Conservation (phyloP, 1,140 invertebrate species). For the Zaprionus davidi region DNA sequence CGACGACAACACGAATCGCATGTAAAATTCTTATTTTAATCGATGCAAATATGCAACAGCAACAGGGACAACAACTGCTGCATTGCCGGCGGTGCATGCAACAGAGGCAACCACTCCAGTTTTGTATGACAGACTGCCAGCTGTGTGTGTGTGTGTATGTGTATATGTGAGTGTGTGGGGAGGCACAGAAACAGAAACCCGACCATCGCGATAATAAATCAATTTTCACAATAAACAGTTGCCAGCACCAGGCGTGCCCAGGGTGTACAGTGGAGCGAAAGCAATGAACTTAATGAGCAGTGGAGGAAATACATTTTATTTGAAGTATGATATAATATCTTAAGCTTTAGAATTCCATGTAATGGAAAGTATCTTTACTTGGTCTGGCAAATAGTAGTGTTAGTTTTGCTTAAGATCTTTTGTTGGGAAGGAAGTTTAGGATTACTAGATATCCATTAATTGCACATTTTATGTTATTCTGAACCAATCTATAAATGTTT, state of each 20-base stretch:
- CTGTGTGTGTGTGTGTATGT: constrained; percentile 16
- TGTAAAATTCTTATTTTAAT: constrained; percentile 83
- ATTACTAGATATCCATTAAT: no score
- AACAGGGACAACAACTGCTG: constrained; percentile 37
- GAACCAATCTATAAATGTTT: no score
- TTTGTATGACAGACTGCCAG: constrained; percentile 57
- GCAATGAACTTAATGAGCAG: constrained; percentile 8
- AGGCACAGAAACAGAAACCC: constrained; percentile 50
- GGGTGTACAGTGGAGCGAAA: constrained; percentile 30
- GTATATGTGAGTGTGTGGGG: constrained; percentile 29
- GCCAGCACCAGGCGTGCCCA: constrained; percentile 41
- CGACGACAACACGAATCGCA: constrained; percentile 81
- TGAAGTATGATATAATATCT: no score
- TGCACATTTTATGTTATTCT: no score
- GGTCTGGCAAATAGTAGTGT: no score
- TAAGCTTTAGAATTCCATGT: no score
- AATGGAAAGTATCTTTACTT: no score
- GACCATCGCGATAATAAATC: constrained; percentile 81
- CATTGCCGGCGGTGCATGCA: constrained; percentile 65
- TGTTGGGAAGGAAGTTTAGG: no score
- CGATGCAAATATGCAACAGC: constrained; percentile 78
- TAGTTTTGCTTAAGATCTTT: no score
- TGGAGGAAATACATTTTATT: background rate
- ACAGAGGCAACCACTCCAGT: constrained; percentile 52
- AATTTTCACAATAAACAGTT: constrained; percentile 82